A percentile compares a stretch with the other conserved stretches of the same genome.
Conservation (phyloP, 2,113 vertebrate species). For the Leptodactylus fuscus region DNA sequence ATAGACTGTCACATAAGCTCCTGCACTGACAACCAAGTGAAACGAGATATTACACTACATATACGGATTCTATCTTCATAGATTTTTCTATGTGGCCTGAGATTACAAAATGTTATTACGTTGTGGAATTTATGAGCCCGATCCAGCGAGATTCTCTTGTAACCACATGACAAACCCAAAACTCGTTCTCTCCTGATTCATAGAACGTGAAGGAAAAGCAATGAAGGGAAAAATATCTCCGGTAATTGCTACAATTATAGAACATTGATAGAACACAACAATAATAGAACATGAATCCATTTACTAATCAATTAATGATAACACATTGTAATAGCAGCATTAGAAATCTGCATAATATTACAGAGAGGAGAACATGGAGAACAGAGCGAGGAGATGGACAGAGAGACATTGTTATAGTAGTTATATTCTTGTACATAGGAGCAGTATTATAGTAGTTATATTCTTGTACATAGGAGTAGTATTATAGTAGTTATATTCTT, state of each 20-base stretch:
- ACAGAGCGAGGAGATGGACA: background rate
- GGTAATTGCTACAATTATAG: constrained; percentile 37
- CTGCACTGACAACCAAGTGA: too few relatives aligned
- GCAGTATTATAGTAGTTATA: too few relatives aligned
- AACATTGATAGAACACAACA: constrained; percentile 32
- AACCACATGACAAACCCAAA: background rate
- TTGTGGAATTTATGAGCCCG: background rate
- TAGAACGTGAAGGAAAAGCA: background rate
- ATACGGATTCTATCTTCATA: too few relatives aligned
- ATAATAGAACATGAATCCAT: constrained; percentile 36
- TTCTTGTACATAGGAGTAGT: too few relatives aligned
- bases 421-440: too few relatives aligned
- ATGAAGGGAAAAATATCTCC: constrained; percentile 24
- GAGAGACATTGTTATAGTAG: too few relatives aligned
- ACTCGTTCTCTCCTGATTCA: background rate
- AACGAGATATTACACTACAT: too few relatives aligned
- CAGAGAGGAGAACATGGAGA: background rate
- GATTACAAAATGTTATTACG: background rate
- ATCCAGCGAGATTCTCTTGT: background rate
- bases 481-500: too few relatives aligned
- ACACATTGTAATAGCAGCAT: constrained; percentile 18
- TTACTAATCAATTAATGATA: constrained; percentile 46
- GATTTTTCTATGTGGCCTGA: background rate
- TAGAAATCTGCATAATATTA: constrained; percentile 40
- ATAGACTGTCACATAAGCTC: too few relatives aligned